Conservation (phyloP, 2,113 vertebrate species). For the Campylomormyrus numenius region DNA sequence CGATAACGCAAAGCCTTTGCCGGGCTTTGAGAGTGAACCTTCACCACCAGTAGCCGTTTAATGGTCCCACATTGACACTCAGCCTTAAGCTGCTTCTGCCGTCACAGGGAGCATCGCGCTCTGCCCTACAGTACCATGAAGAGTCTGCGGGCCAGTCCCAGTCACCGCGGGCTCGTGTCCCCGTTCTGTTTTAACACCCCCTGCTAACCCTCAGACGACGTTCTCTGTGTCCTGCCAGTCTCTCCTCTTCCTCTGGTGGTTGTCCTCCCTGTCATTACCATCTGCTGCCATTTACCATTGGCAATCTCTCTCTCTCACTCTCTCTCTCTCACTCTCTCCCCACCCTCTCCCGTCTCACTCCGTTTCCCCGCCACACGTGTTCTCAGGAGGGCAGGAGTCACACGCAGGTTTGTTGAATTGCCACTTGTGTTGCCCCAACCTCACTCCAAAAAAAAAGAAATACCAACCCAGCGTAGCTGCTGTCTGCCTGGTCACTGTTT, state of each 20-base stretch:
- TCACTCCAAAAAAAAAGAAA: neutral
- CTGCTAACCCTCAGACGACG: conserved; percentile 31
- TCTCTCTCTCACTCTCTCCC: conserved; percentile 40
- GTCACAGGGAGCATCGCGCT: neutral
- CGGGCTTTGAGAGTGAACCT: neutral
- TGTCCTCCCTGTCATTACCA: conserved; percentile 32
- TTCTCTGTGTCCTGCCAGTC: conserved; percentile 28
- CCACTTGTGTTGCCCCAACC: conserved; percentile 14
- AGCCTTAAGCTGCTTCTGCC: neutral
- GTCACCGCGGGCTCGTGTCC: neutral
- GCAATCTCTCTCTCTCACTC: conserved; percentile 38
- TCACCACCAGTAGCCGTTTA: neutral
- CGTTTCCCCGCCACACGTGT: conserved; percentile 45
- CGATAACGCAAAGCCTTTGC: neutral
- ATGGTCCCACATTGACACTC: neutral
- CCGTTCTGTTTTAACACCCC: conserved; percentile 40
- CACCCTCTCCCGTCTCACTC: conserved; percentile 38
- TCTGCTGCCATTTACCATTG: conserved; percentile 41
- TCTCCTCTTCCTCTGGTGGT: neutral
- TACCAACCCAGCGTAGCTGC: neutral
- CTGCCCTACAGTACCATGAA: neutral
- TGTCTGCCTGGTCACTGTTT: neutral
- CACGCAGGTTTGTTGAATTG: conserved; percentile 64
- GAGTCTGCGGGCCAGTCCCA: neutral
- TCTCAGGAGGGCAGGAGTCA: conserved; percentile 61